Evolutionary conservation across 2,113 vertebrate genomes (phyloP).

Genomic region (Paralichthys olivaceus): DNA sequence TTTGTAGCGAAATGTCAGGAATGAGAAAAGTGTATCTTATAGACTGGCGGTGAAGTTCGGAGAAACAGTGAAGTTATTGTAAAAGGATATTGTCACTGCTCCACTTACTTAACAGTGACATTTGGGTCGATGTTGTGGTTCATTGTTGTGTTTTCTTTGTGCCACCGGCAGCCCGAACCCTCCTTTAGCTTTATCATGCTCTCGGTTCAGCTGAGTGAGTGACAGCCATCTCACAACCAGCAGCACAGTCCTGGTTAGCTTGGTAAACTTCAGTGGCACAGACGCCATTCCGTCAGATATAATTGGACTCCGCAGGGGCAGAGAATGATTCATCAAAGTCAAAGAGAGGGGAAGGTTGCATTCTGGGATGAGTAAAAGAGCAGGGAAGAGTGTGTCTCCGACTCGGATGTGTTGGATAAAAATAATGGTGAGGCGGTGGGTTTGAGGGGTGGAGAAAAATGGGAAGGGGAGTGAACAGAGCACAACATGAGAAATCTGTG

Average conservation of each 20-base stretch:
- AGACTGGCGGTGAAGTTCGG: conserved; percentile 3
- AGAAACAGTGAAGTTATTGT: not conserved
- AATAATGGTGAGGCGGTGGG: conserved; percentile 43
- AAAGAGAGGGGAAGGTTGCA: conserved; percentile 15
- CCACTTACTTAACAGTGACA: conserved; percentile 20
- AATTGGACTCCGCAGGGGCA: conserved; percentile 53
- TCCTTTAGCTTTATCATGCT: conserved; percentile 23
- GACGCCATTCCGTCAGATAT: conserved; percentile 48
- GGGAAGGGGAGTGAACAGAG: conserved; percentile 19
- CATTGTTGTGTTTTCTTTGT: conserved; percentile 30
- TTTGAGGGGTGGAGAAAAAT: conserved; percentile 17
- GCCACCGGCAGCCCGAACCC: conserved; percentile 22
- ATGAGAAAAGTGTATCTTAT: not conserved
- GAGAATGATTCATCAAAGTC: conserved; percentile 59
- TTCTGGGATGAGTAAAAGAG: conserved; percentile 1
- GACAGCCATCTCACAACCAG: conserved; percentile 42
- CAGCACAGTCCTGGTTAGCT: conserved; percentile 38
- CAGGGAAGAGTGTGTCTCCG: conserved; percentile 7
- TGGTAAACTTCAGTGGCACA: conserved; percentile 41
- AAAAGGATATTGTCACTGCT: conserved; percentile 32
- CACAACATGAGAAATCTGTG: conserved; percentile 57
- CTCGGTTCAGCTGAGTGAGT: conserved; percentile 41
- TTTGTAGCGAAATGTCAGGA: conserved; percentile 7
- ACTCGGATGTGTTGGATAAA: conserved; percentile 16
- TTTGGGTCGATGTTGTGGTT: conserved; percentile 36